Conservation (phyloP, 2,888 invertebrate species). For the Aspidiotus destructor region DNA sequence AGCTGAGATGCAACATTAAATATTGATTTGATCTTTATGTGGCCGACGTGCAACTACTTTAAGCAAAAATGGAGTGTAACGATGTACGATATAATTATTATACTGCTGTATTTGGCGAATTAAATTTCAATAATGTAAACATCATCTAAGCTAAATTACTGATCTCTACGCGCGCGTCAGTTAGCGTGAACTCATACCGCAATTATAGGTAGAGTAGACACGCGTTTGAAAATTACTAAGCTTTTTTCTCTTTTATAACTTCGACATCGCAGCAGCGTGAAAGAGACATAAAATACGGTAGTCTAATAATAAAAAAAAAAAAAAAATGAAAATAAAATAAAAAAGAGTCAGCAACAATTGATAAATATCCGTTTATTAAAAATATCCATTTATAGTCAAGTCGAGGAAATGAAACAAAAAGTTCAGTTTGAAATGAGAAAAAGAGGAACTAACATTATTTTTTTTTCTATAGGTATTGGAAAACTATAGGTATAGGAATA, state of each 20-base stretch:
- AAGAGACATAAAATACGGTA: background rate
- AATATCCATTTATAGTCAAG: background rate
- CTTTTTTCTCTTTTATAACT: conserved; percentile 4
- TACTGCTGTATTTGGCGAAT: conserved; percentile 21
- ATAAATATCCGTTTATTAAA: background rate
- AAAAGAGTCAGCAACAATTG: background rate
- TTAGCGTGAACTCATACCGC: conserved; percentile 28
- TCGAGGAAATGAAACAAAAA: too few species aligned
- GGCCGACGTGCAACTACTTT: conserved; percentile 30
- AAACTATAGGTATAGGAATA: too few species aligned
- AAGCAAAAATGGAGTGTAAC: conserved; percentile 18
- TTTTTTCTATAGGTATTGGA: too few species aligned
- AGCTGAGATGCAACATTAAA: too few species aligned
- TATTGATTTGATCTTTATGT: background rate
- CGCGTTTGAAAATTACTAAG: conserved; percentile 22
- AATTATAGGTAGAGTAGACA: conserved; percentile 29
- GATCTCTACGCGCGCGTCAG: conserved; percentile 19
- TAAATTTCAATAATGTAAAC: conserved; percentile 18
- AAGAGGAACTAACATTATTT: too few species aligned
- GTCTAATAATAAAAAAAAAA: background rate
- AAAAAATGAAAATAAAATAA: background rate
- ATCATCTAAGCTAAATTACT: conserved; percentile 26
- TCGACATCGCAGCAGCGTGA: background rate
- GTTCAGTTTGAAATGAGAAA: too few species aligned
- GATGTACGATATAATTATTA: conserved; percentile 8